Conservation (phyloP, 2,797 vertebrate genomes). For the Platyrinchus mystaceus region DNA sequence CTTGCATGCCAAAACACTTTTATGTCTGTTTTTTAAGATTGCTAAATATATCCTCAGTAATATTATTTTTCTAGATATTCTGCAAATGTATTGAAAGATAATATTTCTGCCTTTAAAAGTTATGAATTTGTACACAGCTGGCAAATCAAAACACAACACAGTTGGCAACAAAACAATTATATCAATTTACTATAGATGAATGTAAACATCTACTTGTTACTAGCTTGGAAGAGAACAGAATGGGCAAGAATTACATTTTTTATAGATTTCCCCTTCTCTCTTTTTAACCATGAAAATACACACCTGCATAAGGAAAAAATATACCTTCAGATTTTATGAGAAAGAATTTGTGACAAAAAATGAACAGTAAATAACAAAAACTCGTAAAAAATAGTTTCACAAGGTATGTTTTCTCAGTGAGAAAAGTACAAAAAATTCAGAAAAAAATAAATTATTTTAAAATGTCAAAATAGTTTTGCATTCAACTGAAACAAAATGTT, state of each 20-base stretch:
- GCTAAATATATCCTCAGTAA: neutral
- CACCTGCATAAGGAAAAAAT: neutral
- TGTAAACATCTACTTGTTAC: neutral
- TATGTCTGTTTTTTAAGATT: neutral
- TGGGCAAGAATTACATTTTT: neutral
- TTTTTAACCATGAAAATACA: neutral
- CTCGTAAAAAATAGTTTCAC: neutral
- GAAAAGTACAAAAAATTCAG: neutral
- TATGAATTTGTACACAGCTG: neutral
- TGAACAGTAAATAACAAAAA: neutral
- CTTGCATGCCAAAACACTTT: neutral
- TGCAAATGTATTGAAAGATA: neutral
- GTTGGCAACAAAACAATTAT: neutral
- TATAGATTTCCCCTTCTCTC: neutral
- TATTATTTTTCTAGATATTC: neutral
- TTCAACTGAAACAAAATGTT: neutral
- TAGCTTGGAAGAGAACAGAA: neutral
- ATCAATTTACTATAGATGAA: neutral
- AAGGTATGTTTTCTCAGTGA: neutral
- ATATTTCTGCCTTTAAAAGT: neutral
- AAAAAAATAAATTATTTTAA: neutral
- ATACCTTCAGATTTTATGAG: neutral
- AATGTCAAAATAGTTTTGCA: neutral
- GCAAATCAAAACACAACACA: neutral
- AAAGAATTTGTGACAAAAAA: neutral